phyloP scores from a whole-genome alignment of 2,797 vertebrate genomes.

The Eremophila alpestris region DNA sequence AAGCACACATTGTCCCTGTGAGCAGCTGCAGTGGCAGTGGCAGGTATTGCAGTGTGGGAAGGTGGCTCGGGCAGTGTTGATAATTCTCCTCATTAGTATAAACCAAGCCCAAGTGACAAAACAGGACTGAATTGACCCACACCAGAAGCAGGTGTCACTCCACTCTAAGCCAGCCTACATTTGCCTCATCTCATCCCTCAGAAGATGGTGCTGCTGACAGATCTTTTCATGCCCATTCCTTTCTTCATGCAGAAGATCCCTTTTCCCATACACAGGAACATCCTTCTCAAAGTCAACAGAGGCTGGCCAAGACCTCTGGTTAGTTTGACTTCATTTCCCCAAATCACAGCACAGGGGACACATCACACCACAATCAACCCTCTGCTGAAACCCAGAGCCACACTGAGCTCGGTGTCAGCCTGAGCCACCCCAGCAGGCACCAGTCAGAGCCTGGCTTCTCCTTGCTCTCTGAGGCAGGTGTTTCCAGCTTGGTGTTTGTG shows the following conservation, averaged over 20 bases:
- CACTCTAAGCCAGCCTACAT: neutral
- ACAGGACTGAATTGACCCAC: neutral
- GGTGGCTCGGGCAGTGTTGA: neutral
- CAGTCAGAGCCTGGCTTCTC: neutral
- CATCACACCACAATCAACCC: neutral
- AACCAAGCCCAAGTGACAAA: neutral
- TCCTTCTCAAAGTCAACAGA: neutral
- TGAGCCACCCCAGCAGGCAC: neutral
- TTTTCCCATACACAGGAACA: neutral
- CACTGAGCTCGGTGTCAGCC: rapidly evolving
- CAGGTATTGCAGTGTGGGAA: neutral
- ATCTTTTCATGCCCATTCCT: neutral
- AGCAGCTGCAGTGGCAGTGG: neutral
- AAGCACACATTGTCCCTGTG: neutral
- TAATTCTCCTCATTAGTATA: neutral
- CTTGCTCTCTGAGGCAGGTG: neutral
- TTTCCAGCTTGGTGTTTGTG: neutral
- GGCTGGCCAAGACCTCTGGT: neutral
- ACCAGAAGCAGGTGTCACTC: neutral
- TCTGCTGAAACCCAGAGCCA: neutral
- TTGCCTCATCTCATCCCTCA: neutral
- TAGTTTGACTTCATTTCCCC: neutral
- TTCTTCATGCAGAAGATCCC: neutral
- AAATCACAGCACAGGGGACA: neutral
- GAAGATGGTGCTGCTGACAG: neutral